Conservation (phyloP, 64 coral and sea anemone species). For the Dendronephthya gigantea region DNA sequence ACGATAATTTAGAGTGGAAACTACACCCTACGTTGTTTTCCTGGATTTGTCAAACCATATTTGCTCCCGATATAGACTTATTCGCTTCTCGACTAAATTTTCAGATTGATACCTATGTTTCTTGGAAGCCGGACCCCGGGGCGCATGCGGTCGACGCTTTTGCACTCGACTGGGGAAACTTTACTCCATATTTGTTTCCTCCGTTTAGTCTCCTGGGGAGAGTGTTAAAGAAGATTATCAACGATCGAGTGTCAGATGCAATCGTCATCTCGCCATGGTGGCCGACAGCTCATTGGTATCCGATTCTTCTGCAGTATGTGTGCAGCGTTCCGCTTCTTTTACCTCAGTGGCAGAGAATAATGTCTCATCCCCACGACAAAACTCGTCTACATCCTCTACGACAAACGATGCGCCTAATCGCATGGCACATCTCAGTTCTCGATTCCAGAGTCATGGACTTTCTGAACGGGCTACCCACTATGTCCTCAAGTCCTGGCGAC, state of each 20-base stretch:
- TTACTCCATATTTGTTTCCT: background rate
- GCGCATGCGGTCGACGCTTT: too few relatives aligned
- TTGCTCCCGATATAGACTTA: too few relatives aligned
- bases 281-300: slow-evolving; percentile 8
- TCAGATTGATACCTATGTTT: too few relatives aligned
- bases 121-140: too few relatives aligned
- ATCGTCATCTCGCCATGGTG: background rate
- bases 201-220: background rate
- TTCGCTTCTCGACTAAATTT: too few relatives aligned
- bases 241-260: background rate
- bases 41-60: too few relatives aligned
- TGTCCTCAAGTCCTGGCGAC: slow-evolving; percentile 18
- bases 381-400: background rate
- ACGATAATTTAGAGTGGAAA: too few relatives aligned
- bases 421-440: slow-evolving; percentile 23
- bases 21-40: too few relatives aligned
- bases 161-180: too few relatives aligned
- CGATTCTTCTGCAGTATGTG: background rate
- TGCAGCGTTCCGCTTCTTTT: background rate
- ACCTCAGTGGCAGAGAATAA: background rate
- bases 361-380: background rate
- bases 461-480: slow-evolving; percentile 15
- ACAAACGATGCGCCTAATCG: background rate
- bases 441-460: slow-evolving; percentile 3
- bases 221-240: background rate